These are phyloP conservation scores for Syngnathus floridae DNA, from an alignment of 2,113 vertebrate species.

Conservation along the genomic window DNA sequence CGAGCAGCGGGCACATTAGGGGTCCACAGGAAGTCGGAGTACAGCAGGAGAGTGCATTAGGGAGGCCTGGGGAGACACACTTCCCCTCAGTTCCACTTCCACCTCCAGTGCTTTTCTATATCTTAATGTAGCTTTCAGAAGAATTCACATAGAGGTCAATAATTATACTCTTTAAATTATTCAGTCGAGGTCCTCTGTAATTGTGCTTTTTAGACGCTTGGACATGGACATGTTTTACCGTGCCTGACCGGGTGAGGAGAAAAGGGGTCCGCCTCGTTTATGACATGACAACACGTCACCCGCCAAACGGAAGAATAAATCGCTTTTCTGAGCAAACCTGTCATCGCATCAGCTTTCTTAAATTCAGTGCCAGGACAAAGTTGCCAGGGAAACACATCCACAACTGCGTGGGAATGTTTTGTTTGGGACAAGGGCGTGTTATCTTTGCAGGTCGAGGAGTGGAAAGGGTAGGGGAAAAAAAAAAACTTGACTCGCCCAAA, in stretches of 20 bases:
- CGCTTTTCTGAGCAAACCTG: slow-evolving; percentile 29
- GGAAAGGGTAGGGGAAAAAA: slow-evolving; percentile 63
- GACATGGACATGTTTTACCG: slow-evolving; percentile 70
- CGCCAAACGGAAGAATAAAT: slow-evolving; percentile 22
- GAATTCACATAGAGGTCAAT: slow-evolving; percentile 78
- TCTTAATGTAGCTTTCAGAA: slow-evolving; percentile 79
- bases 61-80: slow-evolving; percentile 62
- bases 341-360: slow-evolving; percentile 52
- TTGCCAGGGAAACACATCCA: not conserved
- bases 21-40: slow-evolving; percentile 71
- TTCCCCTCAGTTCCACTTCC: slow-evolving; percentile 60
- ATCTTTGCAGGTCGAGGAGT: slow-evolving; percentile 77
- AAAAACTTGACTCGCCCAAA: slow-evolving; percentile 21
- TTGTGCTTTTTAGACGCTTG: slow-evolving; percentile 77
- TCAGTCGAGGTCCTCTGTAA: slow-evolving; percentile 73
- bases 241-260: slow-evolving; percentile 55
- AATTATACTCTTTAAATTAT: slow-evolving; percentile 81
- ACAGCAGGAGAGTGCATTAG: slow-evolving; percentile 72
- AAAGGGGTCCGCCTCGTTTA: slow-evolving; percentile 14
- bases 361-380: slow-evolving; percentile 76
- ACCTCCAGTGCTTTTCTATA: slow-evolving; percentile 67
- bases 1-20: slow-evolving; percentile 69
- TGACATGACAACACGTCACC: slow-evolving; percentile 5
- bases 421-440: slow-evolving; percentile 92
- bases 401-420: slow-evolving; percentile 91